Evolutionary conservation across 2,113 vertebrate species (phyloP).

Genomic region (Oreochromis tanganicae): DNA sequence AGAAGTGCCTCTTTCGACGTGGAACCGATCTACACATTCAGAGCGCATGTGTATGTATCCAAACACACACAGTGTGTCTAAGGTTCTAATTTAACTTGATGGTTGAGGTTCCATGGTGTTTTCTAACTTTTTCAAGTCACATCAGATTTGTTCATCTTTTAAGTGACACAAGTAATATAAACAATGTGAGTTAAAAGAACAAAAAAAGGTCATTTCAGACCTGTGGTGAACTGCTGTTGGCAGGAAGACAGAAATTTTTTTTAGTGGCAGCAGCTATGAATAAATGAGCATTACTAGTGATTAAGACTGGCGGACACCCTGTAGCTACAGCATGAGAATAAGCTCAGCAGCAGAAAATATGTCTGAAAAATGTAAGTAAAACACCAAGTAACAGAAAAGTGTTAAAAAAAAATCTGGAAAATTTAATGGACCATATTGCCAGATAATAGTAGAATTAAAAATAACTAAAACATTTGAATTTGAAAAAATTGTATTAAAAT

Average conservation of each 20-base stretch:
- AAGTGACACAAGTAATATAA: background rate
- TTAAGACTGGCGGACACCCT: background rate
- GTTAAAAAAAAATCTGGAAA: background rate
- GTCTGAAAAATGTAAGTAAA: background rate
- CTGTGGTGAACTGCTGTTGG: background rate
- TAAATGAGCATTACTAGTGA: background rate
- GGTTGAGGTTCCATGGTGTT: background rate
- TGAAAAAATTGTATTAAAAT: background rate
- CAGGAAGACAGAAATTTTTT: background rate
- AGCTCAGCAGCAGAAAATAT: background rate
- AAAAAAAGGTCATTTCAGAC: background rate
- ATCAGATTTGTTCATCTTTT: background rate
- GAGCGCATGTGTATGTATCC: constrained; percentile 90
- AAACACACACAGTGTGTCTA: background rate
- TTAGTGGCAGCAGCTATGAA: background rate
- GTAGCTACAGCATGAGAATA: background rate
- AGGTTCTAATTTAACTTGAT: background rate
- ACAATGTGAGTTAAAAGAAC: background rate
- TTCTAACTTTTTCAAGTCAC: background rate
- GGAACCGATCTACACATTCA: constrained; percentile 98
- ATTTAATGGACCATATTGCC: background rate
- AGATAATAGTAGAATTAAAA: background rate
- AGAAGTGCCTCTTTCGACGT: constrained; percentile 99
- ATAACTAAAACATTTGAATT: background rate
- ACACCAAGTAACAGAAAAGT: background rate